Conservation (phyloP, 1,140 invertebrate species). For the Carposina sasakii region DNA sequence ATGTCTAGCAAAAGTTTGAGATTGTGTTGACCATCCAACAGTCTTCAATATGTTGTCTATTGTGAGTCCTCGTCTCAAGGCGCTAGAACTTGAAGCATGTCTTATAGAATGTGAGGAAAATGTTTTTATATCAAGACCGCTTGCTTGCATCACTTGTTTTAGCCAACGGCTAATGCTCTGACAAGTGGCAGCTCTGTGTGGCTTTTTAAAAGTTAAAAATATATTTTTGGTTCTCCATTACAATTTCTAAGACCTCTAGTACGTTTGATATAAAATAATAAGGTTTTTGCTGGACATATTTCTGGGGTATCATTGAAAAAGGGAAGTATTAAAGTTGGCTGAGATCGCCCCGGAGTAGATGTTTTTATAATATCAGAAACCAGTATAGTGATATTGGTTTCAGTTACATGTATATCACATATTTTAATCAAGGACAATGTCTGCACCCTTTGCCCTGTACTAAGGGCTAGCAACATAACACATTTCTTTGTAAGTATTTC, state of each 20-base stretch:
- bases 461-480: background rate
- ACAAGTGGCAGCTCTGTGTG: background rate
- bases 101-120: background rate
- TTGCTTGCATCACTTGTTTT: no score
- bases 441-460: background rate
- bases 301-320: background rate
- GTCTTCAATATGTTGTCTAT: background rate
- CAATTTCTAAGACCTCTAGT: no score
- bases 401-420: background rate
- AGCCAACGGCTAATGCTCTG: background rate
- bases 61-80: background rate
- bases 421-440: background rate
- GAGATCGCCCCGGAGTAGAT: background rate
- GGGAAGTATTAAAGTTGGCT: background rate
- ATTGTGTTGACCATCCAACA: background rate
- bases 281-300: background rate
- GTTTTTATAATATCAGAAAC: background rate
- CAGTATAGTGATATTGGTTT: background rate
- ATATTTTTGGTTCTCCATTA: background rate
- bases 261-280: background rate
- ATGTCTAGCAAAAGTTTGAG: background rate
- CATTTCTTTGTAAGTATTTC: background rate
- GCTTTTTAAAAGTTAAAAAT: background rate
- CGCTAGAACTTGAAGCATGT: background rate
- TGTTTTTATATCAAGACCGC: background rate